Evolutionary conservation across 2,113 vertebrate species (phyloP).

Genomic region (Phylloscopus trochiloides): DNA sequence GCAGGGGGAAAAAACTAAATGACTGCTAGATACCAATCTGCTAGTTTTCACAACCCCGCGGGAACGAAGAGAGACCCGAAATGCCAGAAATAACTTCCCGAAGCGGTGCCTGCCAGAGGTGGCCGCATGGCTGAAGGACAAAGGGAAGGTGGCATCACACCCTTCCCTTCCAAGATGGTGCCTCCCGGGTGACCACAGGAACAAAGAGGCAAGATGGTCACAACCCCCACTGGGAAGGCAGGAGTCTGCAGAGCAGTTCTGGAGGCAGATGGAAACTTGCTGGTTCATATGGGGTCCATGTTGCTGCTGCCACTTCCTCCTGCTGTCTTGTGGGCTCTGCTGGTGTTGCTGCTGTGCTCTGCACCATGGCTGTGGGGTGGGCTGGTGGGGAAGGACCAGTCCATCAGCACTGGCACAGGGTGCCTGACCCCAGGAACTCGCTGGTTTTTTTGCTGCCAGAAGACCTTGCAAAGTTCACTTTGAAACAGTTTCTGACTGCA

Average conservation of each 20-base stretch:
- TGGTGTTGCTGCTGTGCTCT: accelerated
- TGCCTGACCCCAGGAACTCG: accelerated
- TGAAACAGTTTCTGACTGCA: background rate
- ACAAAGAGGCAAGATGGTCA: background rate
- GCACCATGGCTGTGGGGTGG: too few species aligned
- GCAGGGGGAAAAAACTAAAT: accelerated
- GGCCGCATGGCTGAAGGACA: accelerated
- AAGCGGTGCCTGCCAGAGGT: background rate
- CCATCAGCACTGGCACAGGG: accelerated
- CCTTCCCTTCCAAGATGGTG: background rate
- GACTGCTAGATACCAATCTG: background rate
- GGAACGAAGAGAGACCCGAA: background rate
- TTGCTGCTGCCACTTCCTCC: background rate
- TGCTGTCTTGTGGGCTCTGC: accelerated
- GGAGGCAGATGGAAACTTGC: background rate
- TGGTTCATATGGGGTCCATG: background rate
- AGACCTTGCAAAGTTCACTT: background rate
- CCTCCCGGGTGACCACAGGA: background rate
- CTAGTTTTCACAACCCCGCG: accelerated
- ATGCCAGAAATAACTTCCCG: accelerated
- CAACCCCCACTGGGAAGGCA: background rate
- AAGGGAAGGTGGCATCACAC: background rate
- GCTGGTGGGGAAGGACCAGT: background rate
- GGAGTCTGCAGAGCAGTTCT: background rate
- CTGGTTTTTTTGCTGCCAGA: background rate